Percentiles rank a stretch among this genome's conserved stretches.
phyloP scores from a whole-genome alignment of 2,888 invertebrate species.

The Holacanthella duospinosa region DNA sequence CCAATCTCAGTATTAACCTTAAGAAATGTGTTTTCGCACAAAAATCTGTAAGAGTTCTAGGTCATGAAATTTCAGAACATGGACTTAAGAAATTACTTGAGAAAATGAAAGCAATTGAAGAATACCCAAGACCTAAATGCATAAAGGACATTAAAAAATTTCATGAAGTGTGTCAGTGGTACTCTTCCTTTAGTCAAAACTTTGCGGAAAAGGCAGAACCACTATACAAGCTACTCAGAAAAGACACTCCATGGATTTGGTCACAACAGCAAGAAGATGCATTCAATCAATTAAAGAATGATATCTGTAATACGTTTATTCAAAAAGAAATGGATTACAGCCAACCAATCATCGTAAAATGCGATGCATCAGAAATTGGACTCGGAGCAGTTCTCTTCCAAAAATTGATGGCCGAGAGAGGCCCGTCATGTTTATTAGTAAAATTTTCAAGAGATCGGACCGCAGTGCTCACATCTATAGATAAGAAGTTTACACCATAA shows the following conservation, averaged over 20 bases:
- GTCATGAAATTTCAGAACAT: constrained; percentile 18
- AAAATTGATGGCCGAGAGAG: neutral
- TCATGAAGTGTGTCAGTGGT: constrained; percentile 18
- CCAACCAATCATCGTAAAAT: constrained; percentile 9
- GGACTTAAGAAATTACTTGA: constrained; percentile 15
- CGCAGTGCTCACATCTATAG: neutral
- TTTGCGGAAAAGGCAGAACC: constrained; percentile 15
- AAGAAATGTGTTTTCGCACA: constrained; percentile 9
- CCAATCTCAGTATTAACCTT: constrained; percentile 13
- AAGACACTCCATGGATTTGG: constrained; percentile 7
- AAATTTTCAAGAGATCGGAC: neutral
- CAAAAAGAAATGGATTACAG: constrained; percentile 15
- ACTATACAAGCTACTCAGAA: constrained; percentile 17
- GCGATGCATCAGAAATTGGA: constrained; percentile 14
- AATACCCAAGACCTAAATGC: constrained; percentile 21
- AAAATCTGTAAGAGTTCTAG: constrained; percentile 13
- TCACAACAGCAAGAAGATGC: constrained; percentile 2
- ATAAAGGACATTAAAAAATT: constrained; percentile 20
- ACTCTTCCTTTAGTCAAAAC: constrained; percentile 18
- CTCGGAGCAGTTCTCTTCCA: constrained; percentile 4
- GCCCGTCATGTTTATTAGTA: neutral
- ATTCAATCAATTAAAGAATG: constrained; percentile 13
- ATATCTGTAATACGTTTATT: constrained; percentile 8
- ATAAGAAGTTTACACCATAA: neutral
- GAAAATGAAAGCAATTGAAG: constrained; percentile 19